These are phyloP conservation scores for Heliothis peltigera DNA, from an alignment of 2,888 invertebrate genomes.

Conservation along the genomic window DNA sequence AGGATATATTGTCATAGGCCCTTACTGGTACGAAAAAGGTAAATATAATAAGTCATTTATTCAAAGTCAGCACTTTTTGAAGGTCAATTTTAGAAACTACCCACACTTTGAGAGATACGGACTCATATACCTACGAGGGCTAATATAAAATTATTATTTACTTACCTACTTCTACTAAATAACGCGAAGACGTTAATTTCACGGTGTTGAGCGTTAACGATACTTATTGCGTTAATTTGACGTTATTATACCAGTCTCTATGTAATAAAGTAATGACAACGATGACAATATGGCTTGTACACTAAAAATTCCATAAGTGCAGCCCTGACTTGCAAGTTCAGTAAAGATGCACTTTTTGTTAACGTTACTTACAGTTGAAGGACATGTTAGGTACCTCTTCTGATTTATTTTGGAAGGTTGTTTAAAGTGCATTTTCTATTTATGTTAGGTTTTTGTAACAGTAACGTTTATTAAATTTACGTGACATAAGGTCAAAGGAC, in stretches of 20 bases:
- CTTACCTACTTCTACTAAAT: background rate
- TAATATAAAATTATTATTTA: background rate
- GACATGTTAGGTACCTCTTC: too few species aligned
- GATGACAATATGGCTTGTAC: background rate
- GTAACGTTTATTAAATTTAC: background rate
- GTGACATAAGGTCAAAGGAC: background rate
- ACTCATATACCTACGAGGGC: background rate
- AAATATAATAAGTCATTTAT: too few species aligned
- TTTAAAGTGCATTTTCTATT: background rate
- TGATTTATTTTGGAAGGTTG: too few species aligned
- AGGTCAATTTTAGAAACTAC: too few species aligned
- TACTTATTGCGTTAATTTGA: constrained; percentile 26
- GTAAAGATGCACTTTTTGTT: constrained; percentile 4
- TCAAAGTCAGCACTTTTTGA: too few species aligned
- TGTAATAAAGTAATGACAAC: constrained; percentile 20
- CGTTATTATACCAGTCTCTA: constrained; percentile 10
- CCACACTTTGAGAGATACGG: too few species aligned
- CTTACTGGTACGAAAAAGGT: too few species aligned
- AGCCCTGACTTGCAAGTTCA: constrained; percentile 24
- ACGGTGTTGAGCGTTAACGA: constrained; percentile 9
- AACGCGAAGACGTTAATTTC: constrained; percentile 12
- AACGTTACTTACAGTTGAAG: constrained; percentile 6
- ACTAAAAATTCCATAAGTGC: background rate
- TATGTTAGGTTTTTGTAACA: background rate
- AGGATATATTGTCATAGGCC: too few species aligned